Percentiles rank a stretch among this genome's conserved stretches.
Conservation (phyloP, 2,888 invertebrate species). For the Eulithis prunata region DNA sequence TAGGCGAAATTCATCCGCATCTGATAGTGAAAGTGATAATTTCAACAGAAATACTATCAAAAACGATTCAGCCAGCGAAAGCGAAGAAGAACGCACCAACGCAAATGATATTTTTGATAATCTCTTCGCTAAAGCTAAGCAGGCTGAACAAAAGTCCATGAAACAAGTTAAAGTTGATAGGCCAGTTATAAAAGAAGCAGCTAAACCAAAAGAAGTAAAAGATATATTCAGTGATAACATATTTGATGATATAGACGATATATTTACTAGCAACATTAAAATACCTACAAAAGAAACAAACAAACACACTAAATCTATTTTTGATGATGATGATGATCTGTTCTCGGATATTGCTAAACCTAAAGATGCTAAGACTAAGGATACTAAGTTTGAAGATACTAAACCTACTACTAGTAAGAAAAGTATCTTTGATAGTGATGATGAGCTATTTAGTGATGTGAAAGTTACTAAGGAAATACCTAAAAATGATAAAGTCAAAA, state of each 20-base stretch:
- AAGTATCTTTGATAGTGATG: conserved; percentile 62
- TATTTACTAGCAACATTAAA: conserved; percentile 66
- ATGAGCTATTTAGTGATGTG: conserved; percentile 55
- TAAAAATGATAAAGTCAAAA: conserved; percentile 22
- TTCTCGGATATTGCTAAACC: conserved; percentile 61
- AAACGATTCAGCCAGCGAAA: conserved; percentile 21
- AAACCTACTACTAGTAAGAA: conserved; percentile 39
- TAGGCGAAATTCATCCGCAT: conserved; percentile 58
- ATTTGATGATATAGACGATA: conserved; percentile 78
- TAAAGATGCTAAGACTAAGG: conserved; percentile 2
- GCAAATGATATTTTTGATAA: conserved; percentile 69
- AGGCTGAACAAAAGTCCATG: conserved; percentile 25
- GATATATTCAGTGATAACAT: conserved; percentile 73
- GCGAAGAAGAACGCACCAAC: conserved; percentile 34
- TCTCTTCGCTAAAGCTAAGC: conserved; percentile 64
- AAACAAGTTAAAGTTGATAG: conserved; percentile 30
- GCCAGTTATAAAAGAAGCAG: conserved; percentile 31
- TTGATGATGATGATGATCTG: conserved; percentile 68
- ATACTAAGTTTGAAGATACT: neutral
- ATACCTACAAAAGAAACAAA: conserved; percentile 48
- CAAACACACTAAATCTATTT: conserved; percentile 57
- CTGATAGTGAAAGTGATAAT: conserved; percentile 58
- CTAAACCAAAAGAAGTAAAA: conserved; percentile 42
- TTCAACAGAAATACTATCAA: conserved; percentile 27
- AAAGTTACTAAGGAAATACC: conserved; percentile 34